Conservation (phyloP, 2,888 invertebrate genomes). For the Isotomurus palustris region DNA sequence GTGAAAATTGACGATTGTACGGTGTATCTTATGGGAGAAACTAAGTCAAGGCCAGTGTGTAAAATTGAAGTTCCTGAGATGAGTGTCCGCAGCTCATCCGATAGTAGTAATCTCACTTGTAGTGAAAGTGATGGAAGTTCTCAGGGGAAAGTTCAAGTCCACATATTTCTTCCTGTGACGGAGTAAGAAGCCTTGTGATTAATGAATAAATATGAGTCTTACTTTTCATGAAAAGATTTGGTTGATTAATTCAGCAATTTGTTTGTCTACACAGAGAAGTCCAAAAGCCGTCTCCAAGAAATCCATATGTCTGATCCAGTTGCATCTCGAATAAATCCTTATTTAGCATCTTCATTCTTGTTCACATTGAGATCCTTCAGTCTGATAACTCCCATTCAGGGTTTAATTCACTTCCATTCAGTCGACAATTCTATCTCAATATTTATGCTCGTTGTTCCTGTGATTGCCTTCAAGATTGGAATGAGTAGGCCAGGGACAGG, state of each 20-base stretch:
- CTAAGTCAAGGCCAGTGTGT: constrained; percentile 30
- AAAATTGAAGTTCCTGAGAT: constrained; percentile 30
- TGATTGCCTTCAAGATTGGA: too few relatives aligned
- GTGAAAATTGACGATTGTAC: constrained; percentile 34
- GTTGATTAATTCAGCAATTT: constrained; percentile 8
- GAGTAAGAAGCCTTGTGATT: too few relatives aligned
- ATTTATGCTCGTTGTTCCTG: too few relatives aligned
- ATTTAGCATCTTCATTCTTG: too few relatives aligned
- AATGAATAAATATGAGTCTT: neutral
- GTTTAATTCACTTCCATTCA: too few relatives aligned
- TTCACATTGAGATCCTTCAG: too few relatives aligned
- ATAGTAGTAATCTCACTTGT: constrained; percentile 14
- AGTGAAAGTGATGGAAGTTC: constrained; percentile 6
- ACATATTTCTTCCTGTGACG: constrained; percentile 42
- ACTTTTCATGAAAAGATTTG: neutral
- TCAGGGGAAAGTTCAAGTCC: constrained; percentile 34
- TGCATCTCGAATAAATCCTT: too few relatives aligned
- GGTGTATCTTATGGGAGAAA: constrained; percentile 40
- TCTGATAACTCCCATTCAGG: too few relatives aligned
- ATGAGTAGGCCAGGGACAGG: too few relatives aligned
- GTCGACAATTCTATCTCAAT: too few relatives aligned
- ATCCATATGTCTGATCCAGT: neutral
- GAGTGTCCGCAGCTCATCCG: constrained; percentile 7
- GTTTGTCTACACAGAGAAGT: constrained; percentile 25
- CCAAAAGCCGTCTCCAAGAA: neutral